Evolutionary conservation across 2,113 vertebrate species (phyloP), one percentile per base, ranked within the genome.

Genomic region (Cephalophus harveyi): DNA sequence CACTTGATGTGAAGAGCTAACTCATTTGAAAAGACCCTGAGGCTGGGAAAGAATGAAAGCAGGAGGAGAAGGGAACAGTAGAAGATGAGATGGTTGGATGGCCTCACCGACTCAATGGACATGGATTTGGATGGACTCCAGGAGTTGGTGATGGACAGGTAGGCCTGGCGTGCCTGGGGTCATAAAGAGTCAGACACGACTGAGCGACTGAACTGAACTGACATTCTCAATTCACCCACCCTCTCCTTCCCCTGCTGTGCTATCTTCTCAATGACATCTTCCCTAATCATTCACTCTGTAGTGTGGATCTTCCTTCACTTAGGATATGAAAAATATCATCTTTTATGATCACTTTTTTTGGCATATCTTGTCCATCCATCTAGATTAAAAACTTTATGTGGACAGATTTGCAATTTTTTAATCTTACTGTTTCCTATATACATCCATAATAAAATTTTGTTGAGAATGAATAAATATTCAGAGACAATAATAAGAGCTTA

Each of bases 161-260:
- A 40, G 10, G 19, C n/a, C n/a, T 71, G 67, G n/a, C 5, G 0
- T 71, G 19, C 67, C 21, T 71, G n/a, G 5, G 10, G n/a, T 71
- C 19, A 0, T 36, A 40, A 12, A 71, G 1, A 40, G 67, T 40
- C 1, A 0, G 67, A 40, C 36, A 71, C 0, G 5, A 12, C 67
- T 1, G 2, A 71, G 67, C 0, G 5, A 12, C 19, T 71, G 67
- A 71, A 71, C n/a, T 71, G n/a, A 36, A 23, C 19, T 71, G 19
- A 71, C n/a, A 23, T 71, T 40, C 40, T 76, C 23, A 43, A 1
- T 43, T 76, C 12, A 43, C 12, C 6, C 5, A 43, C 23, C 6
- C 23, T 43, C 36, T 76, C 23, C 71, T 76, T 43, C 71, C 71
- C 21, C 36, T 76, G 71, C 71, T 43, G n/a, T 71, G 19, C 48